A percentile compares a stretch with the other conserved stretches of the same genome.
Conservation (phyloP, 2,888 invertebrate species). For the Odontocerum albicorne region DNA sequence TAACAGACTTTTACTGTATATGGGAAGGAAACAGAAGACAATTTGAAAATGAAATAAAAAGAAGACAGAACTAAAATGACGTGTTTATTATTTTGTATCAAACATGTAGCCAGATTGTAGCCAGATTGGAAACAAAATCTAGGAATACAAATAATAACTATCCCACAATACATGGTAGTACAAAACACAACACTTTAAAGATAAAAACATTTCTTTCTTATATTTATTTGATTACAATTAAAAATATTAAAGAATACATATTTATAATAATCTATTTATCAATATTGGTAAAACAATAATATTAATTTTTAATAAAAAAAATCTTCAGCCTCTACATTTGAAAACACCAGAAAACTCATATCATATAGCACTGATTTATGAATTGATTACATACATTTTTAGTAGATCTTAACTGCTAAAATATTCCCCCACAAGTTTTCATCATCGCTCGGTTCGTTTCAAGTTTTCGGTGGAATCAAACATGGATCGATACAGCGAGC, state of each 20-base stretch:
- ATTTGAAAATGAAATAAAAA: conserved; percentile 1
- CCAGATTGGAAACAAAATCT: conserved; percentile 22
- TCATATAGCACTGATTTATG: neutral
- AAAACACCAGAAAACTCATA: conserved; percentile 5
- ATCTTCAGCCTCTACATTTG: conserved; percentile 25
- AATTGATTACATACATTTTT: neutral
- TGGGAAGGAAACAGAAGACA: too few species aligned
- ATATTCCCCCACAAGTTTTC: neutral
- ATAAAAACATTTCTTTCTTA: conserved; percentile 35
- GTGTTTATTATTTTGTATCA: conserved; percentile 36
- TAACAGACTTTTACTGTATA: too few species aligned
- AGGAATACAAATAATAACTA: conserved; percentile 32
- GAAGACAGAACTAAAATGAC: conserved; percentile 28
- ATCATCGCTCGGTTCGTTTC: too few species aligned
- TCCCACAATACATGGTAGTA: conserved; percentile 35
- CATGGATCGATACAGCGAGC: too few species aligned
- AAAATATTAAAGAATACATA: conserved; percentile 32
- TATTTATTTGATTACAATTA: conserved; percentile 31
- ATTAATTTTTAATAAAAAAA: conserved; percentile 13
- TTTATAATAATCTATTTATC: conserved; percentile 28
- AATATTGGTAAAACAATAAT: conserved; percentile 34
- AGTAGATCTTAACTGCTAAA: neutral
- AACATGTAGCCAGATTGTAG: conserved; percentile 34
- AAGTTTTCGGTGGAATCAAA: too few species aligned
- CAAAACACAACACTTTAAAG: conserved; percentile 36